Evolutionary conservation across 2,113 vertebrate species (phyloP), one percentile per base, ranked within the genome.

Genomic region (Lota lota): DNA sequence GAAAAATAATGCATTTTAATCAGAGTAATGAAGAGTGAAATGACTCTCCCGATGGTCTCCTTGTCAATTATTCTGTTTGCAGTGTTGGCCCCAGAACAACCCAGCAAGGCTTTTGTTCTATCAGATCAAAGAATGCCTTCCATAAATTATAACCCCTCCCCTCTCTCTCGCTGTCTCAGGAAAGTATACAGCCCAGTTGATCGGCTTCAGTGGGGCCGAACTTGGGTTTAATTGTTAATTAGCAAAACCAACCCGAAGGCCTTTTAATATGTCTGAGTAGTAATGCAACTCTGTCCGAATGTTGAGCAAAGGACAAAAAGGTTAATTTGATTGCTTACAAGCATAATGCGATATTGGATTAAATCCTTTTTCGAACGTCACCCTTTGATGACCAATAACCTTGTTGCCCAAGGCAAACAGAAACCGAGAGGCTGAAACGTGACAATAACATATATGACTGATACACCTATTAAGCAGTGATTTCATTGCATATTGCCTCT

Each of bases 31-130:
- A 54, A 20, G n/a, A 59, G 16, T n/a, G 59, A 33, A 36, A 66
- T 54, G 15, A 54, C 53, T 68, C 63, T 53, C 21, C 12, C 12
- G 36, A 24, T 61, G 21, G 22, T 22, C 16, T 24, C 60, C 20
- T 12, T 14, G 0, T 65, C 54, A n/a, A 16, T 70, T 20, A 66
- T 28, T 70, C 17, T 57, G n/a, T 70, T 66, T 67, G 68, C 21
- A 21, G 20, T 16, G 20, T 16, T 51, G 66, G 47, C 15, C 16
- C 33, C 62, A 54, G 15, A 19, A 36, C 8, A 28, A 18, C n/a
- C 53, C 17, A 22, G 33, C 8, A 4, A 19, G 11, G 11, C 17
- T 40, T 47, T 20, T 47, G 33, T 47, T 64, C 33, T 20, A 47
- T n/a, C 33, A 50, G 33, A 64, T 64, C 33, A 64, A 47, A 64